Evolutionary conservation across 2,113 vertebrate species (phyloP).

Genomic region (Macaca nemestrina): DNA sequence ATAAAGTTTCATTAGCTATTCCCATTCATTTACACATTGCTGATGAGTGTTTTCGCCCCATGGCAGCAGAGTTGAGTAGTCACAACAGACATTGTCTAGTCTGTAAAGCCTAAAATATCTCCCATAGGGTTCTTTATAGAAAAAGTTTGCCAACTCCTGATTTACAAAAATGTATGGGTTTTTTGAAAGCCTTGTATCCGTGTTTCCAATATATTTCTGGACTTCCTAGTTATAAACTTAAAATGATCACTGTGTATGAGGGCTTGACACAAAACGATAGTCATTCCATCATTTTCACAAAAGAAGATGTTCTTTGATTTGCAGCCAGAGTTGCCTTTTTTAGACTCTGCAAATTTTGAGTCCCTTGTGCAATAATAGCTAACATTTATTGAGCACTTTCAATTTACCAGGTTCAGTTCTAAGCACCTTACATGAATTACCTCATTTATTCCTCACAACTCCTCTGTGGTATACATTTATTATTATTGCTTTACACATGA

Average conservation of each 20-base stretch:
- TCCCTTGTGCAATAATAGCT: neutral
- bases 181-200: neutral
- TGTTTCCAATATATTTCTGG: neutral
- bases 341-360: neutral
- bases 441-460: neutral
- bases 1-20: slow-evolving; percentile 29
- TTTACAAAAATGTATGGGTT: neutral
- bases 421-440: neutral
- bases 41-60: neutral
- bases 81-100: neutral
- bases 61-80: neutral
- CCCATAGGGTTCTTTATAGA: neutral
- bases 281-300: slow-evolving; percentile 14
- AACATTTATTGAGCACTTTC: neutral
- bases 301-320: slow-evolving; percentile 8
- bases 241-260: neutral
- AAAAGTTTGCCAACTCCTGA: neutral
- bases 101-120: slow-evolving; percentile 16
- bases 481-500: neutral
- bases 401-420: neutral
- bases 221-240: slow-evolving; percentile 4
- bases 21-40: neutral
- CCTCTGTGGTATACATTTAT: neutral
- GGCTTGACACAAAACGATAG: slow-evolving; percentile 23
- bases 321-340: neutral